Evolutionary conservation across 2,797 vertebrate species (phyloP), one percentile per base, ranked within the genome.

Genomic region (Syngnathus acus): DNA sequence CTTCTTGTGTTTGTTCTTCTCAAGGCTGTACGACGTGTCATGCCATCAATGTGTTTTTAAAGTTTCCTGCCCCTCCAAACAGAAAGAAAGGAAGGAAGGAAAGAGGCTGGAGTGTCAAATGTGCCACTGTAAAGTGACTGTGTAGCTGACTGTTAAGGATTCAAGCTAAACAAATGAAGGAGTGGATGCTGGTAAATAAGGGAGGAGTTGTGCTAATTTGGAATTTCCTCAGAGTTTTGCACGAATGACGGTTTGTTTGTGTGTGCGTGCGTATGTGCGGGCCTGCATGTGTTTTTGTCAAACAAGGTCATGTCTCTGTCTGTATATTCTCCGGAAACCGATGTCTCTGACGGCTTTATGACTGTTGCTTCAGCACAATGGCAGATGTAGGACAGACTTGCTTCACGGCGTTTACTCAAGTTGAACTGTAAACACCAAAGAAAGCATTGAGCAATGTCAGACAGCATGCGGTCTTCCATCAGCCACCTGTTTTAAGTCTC

Each of bases 311-410:
- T 32, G 40, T 74, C 74, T 84, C 63, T 72, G 62, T 74, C 72
- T 74, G 83, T 78, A 68, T 81, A 71, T 70, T 86, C 6, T 70
- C 82, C 78, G 72, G 71, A 72, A 77, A 78, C 74, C n/a, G 72
- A 75, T 80, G 78, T 79, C 68, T 63, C 43, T 40, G 75, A 73
- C 79, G 79, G 69, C 81, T 77, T 82, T 84, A 86, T 70, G 82
- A 69, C 62, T 43, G 75, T 77, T 79, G 72, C 71, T 67, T 85
- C 79, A 82, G 69, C 69, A 4, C 74, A 67, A 50, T 75, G 40
- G 72, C 70, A 84, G 78, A 83, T 80, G 79, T 81, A 51, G 65
- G 67, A 63, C 32, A 1, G 10, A 23, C 39, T 65, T 0, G 68
- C 51, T n/a, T 4, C 1, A 23, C 67, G 17, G 60, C 78, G 78